A percentile compares a stretch with the other conserved stretches of the same genome.
Conservation (phyloP, 2,888 invertebrate species). For the Drosophila villosipedis region DNA sequence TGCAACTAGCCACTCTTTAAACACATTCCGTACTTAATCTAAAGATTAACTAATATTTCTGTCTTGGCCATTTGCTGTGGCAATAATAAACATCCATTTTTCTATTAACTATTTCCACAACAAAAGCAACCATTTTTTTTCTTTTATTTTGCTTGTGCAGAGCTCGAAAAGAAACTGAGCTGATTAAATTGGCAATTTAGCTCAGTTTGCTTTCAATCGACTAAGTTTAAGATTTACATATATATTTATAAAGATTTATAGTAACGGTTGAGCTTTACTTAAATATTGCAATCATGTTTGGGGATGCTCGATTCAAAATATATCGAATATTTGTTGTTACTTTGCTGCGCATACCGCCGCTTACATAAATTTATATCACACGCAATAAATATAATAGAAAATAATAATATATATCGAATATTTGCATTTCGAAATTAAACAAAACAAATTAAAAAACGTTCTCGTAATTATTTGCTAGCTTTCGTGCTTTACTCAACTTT, state of each 20-base stretch:
- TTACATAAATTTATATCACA: constrained; percentile 79
- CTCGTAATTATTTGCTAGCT: constrained; percentile 18
- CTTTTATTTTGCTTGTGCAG: constrained; percentile 35
- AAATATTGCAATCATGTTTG: constrained; percentile 47
- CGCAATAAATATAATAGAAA: constrained; percentile 75
- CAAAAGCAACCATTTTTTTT: constrained; percentile 16
- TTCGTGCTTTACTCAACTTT: constrained; percentile 20
- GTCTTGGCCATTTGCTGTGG: constrained; percentile 19
- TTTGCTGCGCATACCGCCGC: constrained; percentile 47
- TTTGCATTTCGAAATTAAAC: constrained; percentile 33
- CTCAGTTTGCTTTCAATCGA: constrained; percentile 70
- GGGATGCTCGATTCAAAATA: constrained; percentile 40
- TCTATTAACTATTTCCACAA: constrained; percentile 28
- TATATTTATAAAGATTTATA: constrained; percentile 20
- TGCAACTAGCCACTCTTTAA: constrained; percentile 25
- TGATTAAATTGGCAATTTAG: constrained; percentile 1
- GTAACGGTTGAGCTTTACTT: constrained; percentile 26
- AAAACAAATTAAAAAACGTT: constrained; percentile 51
- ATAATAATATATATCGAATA: constrained; percentile 30
- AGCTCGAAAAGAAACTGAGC: constrained; percentile 72
- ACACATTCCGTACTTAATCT: constrained; percentile 32
- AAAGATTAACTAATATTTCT: constrained; percentile 13
- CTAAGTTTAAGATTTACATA: constrained; percentile 32
- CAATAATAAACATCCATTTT: constrained; percentile 7
- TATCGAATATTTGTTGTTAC: constrained; percentile 20